Evolutionary conservation across 2,113 vertebrate genomes (phyloP), one percentile per base, ranked within the genome.

Genomic region (Crypturellus undulatus): DNA sequence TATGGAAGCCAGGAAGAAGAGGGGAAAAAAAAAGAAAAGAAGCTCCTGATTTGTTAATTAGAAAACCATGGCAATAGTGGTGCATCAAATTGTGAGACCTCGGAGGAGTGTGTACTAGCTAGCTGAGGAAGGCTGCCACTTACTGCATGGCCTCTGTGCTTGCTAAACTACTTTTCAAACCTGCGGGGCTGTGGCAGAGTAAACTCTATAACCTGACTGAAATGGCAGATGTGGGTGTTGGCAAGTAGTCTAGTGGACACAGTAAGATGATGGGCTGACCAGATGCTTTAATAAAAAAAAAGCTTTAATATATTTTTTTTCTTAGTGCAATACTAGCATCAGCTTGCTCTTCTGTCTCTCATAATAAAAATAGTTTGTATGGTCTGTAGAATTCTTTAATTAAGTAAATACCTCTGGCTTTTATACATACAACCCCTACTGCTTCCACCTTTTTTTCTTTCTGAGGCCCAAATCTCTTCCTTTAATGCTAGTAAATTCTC

Each of bases 401-500:
- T 91, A 95, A 88, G 72, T 81, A 72, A 93, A 88, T 54, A 84
- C 30, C 43, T 91, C 63, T 89, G 79, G 69, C 84, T 93, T 65
- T 90, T 86, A 92, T 79, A 92, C 58, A 81, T 64, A 38, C 20
- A 91, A 79, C 40, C 58, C 70, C 59, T 88, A 60, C 73, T 79
- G 65, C 52, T 79, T 40, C 43, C 84, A 88, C 65, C 36, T 89
- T 84, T 51, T 51, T 70, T 56, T 89, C 82, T 63, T 92, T 95
- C 79, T 22, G 69, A 80, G 58, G 70, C 83, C 58, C 52, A 69
- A 72, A 93, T 96, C 60, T 88, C 38, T 91, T 92, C 22, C 34
- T 93, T 94, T 90, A 95, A 87, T 89, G 91, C 88, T 89, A 84
- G 63, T 79, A 94, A 95, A 92, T 90, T 79, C 70, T 76, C 71